Conservation (phyloP, 2,113 vertebrate genomes). For the Dromaius novaehollandiae region DNA sequence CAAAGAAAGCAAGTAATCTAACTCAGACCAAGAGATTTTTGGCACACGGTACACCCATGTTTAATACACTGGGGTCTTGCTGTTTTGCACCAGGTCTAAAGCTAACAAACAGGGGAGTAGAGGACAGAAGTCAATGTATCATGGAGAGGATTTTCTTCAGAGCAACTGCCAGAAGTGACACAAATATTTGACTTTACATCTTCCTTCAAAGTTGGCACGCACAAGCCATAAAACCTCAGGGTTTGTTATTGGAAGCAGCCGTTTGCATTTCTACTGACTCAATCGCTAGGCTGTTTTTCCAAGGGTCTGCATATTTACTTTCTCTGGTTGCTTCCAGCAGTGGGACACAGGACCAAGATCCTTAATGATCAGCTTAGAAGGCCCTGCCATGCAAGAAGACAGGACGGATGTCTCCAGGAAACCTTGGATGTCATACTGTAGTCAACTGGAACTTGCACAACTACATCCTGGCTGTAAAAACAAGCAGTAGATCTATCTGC, state of each 20-base stretch:
- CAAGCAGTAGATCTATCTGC: background rate
- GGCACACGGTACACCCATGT: background rate
- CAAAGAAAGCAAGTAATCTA: background rate
- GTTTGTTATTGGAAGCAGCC: background rate
- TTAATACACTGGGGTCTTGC: background rate
- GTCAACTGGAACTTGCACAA: background rate
- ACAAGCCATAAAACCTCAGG: background rate
- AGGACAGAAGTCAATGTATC: background rate
- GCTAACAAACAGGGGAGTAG: background rate
- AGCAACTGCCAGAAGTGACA: background rate
- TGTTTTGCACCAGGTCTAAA: background rate
- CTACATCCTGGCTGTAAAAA: background rate
- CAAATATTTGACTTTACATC: background rate
- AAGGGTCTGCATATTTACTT: background rate
- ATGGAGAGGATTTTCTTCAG: background rate
- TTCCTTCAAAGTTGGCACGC: background rate
- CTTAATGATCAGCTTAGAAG: background rate
- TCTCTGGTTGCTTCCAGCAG: background rate
- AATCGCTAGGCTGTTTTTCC: background rate
- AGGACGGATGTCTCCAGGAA: background rate
- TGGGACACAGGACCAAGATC: background rate
- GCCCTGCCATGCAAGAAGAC: background rate
- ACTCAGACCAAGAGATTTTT: background rate
- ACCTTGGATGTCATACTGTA: background rate
- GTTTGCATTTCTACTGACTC: background rate